phyloP scores from a whole-genome alignment of 2,888 invertebrate genomes.

The Apotomis turbidana region DNA sequence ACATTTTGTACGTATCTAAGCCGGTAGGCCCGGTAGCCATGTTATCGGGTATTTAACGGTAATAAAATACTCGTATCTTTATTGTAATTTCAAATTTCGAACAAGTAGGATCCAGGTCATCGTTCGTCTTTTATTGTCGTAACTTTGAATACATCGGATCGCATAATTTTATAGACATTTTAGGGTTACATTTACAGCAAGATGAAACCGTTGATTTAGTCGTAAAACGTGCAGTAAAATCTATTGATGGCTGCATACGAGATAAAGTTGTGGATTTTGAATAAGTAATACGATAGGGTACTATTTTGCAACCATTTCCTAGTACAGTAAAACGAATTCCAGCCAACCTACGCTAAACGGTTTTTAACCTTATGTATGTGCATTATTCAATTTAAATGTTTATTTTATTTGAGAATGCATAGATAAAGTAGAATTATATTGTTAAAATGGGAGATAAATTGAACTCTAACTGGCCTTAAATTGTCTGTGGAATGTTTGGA shows the following conservation, averaged over 20 bases:
- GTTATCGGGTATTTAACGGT: slow-evolving; percentile 35
- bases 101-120: slow-evolving; percentile 37
- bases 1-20: slow-evolving; percentile 1
- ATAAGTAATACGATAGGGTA: slow-evolving; percentile 42
- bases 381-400: slow-evolving; percentile 32
- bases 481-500: not conserved
- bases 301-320: slow-evolving; percentile 32
- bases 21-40: slow-evolving; percentile 19
- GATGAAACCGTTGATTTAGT: slow-evolving; percentile 76
- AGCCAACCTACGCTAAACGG: slow-evolving; percentile 31
- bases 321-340: slow-evolving; percentile 13
- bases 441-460: slow-evolving; percentile 25
- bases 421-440: slow-evolving; percentile 34
- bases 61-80: slow-evolving; percentile 40
- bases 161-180: slow-evolving; percentile 72
- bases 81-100: slow-evolving; percentile 38
- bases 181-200: slow-evolving; percentile 71
- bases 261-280: slow-evolving; percentile 69
- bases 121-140: slow-evolving; percentile 57
- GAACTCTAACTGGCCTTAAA: slow-evolving; percentile 17
- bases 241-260: slow-evolving; percentile 66
- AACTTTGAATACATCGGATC: slow-evolving; percentile 63
- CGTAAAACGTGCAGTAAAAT: slow-evolving; percentile 71
- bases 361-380: slow-evolving; percentile 12
- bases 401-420: slow-evolving; percentile 30